Evolutionary conservation across 2,888 invertebrate species (phyloP), one percentile per base, ranked within the genome.

Genomic region (Cephus pulcher): DNA sequence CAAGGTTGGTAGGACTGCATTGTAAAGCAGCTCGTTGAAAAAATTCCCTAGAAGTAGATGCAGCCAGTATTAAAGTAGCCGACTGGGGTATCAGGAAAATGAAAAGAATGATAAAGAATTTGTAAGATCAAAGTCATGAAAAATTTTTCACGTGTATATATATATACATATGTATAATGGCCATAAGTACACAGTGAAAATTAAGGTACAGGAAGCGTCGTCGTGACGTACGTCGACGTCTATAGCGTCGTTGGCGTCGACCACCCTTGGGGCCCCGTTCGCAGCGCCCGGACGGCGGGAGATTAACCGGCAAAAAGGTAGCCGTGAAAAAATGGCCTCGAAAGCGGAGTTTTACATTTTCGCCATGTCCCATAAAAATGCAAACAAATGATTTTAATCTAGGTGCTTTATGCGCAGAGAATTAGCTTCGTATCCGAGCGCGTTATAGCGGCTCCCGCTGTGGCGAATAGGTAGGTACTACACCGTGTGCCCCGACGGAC

Each of bases 351-450:
- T 82, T 79, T 79, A 78, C 80, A 80, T 80, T 82, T 82, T 80
- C 81, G 78, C 75, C 78, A 79, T 77, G 80, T 79, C 82, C 80
- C 83, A 81, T 83, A 83, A 83, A 82, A 82, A 83, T 81, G 79
- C 78, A 83, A 83, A 82, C 80, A 83, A 83, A 83, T 83, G 80
- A 83, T 82, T 82, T 83, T 82, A 83, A 83, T 83, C 82, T 82
- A 78, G 81, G 80, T 82, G 81, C 79, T 83, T 83, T 82, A 83
- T 81, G 80, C 79, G 75, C 79, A 69, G 79, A 78, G 80, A 80
- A 82, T 83, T 81, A 83, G 78, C 80, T 80, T 79, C 78, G 76
- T 80, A 81, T 80, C 69, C 78, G 32, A 34, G 75, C 74, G 68
- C 77, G 78, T 81, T 78, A 77, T 76, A 75, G 70, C 75, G 76